Evolutionary conservation across 2,113 vertebrate genomes (phyloP).

Genomic region (Macrotus californicus): DNA sequence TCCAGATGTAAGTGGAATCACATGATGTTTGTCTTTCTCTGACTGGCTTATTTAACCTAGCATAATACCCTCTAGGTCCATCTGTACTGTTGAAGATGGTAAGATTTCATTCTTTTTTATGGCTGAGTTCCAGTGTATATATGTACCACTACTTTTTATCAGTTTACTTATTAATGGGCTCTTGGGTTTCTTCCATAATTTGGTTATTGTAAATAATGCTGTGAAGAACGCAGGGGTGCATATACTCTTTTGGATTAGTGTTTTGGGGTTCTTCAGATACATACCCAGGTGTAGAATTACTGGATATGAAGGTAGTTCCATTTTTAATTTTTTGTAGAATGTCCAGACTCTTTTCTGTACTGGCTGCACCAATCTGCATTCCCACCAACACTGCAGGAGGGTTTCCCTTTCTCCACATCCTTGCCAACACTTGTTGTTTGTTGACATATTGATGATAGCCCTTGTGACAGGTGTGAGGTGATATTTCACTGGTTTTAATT

Average conservation of each 20-base stretch:
- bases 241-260: neutral
- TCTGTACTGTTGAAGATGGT: neutral
- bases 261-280: neutral
- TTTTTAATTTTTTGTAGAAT: neutral
- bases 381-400: neutral
- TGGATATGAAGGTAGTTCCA: neutral
- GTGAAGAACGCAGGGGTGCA: neutral
- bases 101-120: neutral
- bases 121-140: neutral
- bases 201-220: neutral
- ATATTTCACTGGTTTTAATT: neutral
- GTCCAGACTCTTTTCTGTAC: neutral
- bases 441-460: neutral
- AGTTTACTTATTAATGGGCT: neutral
- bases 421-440: neutral
- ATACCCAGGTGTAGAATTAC: neutral
- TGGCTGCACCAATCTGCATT: neutral
- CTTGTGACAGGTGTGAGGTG: too few relatives aligned
- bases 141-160: neutral
- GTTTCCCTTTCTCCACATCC: neutral
- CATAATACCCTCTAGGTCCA: neutral
- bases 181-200: neutral
- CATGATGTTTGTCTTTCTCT: neutral
- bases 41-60: neutral
- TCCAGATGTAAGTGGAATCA: neutral